A percentile compares a stretch with the other conserved stretches of the same genome.
Evolutionary conservation across 2,113 vertebrate species (phyloP).

Genomic region (Cepphus grylle): DNA sequence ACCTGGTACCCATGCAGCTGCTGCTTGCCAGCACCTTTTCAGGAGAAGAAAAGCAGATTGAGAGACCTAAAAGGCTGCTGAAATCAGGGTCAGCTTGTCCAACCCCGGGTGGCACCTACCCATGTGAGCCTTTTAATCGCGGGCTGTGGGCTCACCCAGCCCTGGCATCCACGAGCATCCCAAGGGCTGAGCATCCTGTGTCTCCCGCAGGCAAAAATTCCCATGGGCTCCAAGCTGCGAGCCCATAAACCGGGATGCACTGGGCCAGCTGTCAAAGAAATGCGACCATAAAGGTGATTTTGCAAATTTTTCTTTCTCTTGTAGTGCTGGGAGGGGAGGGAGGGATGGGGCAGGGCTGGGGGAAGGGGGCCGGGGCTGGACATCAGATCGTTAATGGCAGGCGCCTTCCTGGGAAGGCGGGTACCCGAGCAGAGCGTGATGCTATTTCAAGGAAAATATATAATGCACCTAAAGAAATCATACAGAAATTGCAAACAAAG

Average conservation of each 20-base stretch:
- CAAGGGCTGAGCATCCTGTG: neutral
- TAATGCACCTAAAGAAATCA: slow-evolving; percentile 38
- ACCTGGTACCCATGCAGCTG: neutral
- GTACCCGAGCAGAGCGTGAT: neutral
- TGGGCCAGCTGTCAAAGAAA: neutral
- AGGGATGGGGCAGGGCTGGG: neutral
- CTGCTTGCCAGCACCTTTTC: neutral
- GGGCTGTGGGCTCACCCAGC: accelerated
- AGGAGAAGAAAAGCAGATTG: neutral
- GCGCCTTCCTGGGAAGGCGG: neutral
- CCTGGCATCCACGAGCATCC: accelerated
- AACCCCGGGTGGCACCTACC: neutral
- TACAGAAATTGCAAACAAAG: slow-evolving; percentile 62
- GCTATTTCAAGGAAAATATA: slow-evolving; percentile 44
- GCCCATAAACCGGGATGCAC: accelerated
- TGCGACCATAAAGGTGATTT: neutral
- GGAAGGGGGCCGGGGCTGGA: neutral
- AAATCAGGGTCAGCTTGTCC: neutral
- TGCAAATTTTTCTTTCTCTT: neutral
- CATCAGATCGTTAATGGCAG: neutral
- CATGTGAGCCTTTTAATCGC: accelerated
- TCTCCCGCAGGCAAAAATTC: neutral
- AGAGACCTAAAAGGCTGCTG: neutral
- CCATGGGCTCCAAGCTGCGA: neutral
- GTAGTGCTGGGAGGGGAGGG: neutral